These are phyloP conservation scores for Perodicticus potto DNA, from an alignment of 2,797 vertebrate genomes.

Conservation along the genomic window DNA sequence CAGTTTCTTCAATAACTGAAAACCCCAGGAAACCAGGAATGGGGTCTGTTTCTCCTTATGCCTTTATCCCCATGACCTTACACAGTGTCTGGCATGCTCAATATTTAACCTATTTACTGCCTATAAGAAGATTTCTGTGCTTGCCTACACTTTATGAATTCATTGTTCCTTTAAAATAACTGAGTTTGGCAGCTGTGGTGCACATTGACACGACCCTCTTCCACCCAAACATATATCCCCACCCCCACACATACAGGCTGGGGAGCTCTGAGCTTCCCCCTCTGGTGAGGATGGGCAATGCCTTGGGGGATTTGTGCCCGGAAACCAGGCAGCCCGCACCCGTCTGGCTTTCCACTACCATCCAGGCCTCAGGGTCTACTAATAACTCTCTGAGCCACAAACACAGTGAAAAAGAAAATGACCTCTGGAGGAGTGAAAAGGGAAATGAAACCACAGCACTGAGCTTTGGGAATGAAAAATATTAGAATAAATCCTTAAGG, in stretches of 20 bases:
- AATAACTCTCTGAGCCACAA: background rate
- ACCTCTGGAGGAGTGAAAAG: background rate
- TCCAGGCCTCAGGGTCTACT: background rate
- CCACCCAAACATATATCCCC: background rate
- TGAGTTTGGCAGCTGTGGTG: background rate
- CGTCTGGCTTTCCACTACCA: background rate
- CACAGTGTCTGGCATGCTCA: background rate
- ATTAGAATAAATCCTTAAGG: conserved; percentile 72
- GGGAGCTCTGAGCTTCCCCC: background rate
- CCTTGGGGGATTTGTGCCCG: background rate
- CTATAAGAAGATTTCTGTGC: background rate
- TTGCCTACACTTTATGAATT: background rate
- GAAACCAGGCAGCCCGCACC: background rate
- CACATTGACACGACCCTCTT: background rate
- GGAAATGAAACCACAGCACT: conserved; percentile 29
- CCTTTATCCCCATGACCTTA: background rate
- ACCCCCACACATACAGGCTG: background rate
- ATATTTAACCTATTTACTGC: background rate
- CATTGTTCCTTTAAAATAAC: conserved; percentile 1
- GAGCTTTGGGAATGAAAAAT: conserved; percentile 54
- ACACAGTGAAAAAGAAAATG: background rate
- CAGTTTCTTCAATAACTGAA: background rate
- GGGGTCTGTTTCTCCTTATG: background rate
- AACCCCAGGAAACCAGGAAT: background rate
- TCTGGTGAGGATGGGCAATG: background rate